Evolutionary conservation across 2,888 invertebrate genomes (phyloP), one percentile per base, ranked within the genome.

Genomic region (Tineola bisselliella): DNA sequence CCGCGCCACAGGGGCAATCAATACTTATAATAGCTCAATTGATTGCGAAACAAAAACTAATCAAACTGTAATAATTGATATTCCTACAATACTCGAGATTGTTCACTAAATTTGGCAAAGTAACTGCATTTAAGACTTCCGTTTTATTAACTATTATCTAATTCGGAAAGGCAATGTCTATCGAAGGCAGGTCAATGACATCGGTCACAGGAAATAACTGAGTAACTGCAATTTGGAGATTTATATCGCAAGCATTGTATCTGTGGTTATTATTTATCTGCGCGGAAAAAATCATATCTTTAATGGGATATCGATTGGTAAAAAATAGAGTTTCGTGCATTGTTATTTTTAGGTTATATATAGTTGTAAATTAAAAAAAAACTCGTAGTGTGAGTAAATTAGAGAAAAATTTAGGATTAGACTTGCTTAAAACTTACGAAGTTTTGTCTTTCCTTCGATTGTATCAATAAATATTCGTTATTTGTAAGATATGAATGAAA

Each of bases 151-250:
- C 8, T 17, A 17, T 48, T 48, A 48, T 48, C 48, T 48, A 48
- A 48, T 15, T 48, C 48, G 48, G 48, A 48, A 48, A 48, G 48
- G 48, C 48, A 48, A 13, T 44, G 48, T 15, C 48, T 48, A 17
- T 48, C 15, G 3, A 48, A 17, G 48, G 15, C 48, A 44, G 48
- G 48, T 15, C 48, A 48, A 17, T 48, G 48, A 48, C 48, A 10
- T 48, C 13, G 43, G 15, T 10, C 17, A 17, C 48, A 48, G 48
- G 48, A 48, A 48, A 48, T 48, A 48, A 17, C 48, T n/a, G 15
- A 48, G 15, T 48, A 48, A 48, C 48, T 48, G 48, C 48, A n/a
- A 17, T 17, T 48, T 13, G 48, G 15, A 48, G 48, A 48, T 48
- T 48, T 48, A 15, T 15, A 48, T 48, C 48, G 17, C 13, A 48